Conservation (phyloP, 2,888 invertebrate species). For the Cryptosula pallasiana region DNA sequence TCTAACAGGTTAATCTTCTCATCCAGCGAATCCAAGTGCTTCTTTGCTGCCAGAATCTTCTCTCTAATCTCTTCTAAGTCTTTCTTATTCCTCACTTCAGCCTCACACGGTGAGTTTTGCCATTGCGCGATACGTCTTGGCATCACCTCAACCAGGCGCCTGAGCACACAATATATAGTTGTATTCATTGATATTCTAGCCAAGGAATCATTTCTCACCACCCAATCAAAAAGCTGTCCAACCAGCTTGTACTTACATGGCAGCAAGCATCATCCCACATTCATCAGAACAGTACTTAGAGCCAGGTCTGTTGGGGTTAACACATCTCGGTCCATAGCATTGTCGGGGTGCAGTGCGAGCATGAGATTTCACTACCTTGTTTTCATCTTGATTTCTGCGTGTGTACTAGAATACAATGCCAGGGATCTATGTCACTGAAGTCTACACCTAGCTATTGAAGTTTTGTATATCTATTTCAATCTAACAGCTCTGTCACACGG, state of each 20-base stretch:
- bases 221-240: too few species aligned
- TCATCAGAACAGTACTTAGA: conserved; percentile 91
- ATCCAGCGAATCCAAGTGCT: conserved; percentile 61
- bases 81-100: conserved; percentile 72
- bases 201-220: too few species aligned
- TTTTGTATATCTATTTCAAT: too few species aligned
- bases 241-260: conserved; percentile 58
- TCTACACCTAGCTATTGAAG: too few species aligned
- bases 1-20: conserved; percentile 63
- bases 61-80: conserved; percentile 65
- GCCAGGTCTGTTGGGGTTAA: conserved; percentile 67
- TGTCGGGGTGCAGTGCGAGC: conserved; percentile 61
- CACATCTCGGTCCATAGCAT: conserved; percentile 87
- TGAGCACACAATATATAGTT: too few species aligned
- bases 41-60: conserved; percentile 72
- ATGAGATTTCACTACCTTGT: conserved; percentile 29
- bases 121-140: conserved; percentile 89
- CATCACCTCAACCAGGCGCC: conserved; percentile 62
- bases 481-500: too few species aligned
- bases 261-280: conserved; percentile 84
- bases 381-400: not conserved
- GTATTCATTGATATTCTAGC: too few species aligned
- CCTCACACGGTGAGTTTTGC: conserved; percentile 77
- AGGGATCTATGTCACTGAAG: too few species aligned
- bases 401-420: conserved; percentile 19